Evolutionary conservation across 2,888 invertebrate genomes (phyloP).

Genomic region (Lydus trimaculatus): DNA sequence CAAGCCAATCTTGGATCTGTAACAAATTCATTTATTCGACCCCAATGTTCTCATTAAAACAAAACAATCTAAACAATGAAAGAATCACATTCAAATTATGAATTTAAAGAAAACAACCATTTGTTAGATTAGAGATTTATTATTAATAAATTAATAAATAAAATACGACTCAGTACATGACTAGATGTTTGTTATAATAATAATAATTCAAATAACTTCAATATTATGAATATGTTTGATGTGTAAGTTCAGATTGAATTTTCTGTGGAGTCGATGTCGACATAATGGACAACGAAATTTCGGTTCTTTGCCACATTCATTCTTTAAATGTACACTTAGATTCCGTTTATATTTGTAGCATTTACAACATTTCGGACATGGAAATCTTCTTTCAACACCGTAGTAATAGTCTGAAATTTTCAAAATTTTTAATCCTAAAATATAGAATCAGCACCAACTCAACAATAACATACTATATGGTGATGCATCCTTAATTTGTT

Average conservation of each 20-base stretch:
- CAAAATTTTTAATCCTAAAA: background rate
- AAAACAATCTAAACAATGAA: background rate
- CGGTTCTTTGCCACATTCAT: constrained; percentile 64
- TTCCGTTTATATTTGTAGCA: constrained; percentile 59
- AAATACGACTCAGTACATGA: background rate
- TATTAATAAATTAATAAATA: background rate
- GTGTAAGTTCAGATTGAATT: constrained; percentile 63
- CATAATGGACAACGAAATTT: constrained; percentile 69
- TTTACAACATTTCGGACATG: constrained; percentile 60
- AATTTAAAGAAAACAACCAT: background rate
- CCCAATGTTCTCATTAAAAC: background rate
- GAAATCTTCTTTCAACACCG: constrained; percentile 13
- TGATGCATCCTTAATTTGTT: constrained; percentile 2
- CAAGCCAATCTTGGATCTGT: constrained; percentile 12
- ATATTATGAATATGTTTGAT: constrained; percentile 60
- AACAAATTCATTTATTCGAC: constrained; percentile 12
- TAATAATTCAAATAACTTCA: constrained; percentile 11
- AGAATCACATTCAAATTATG: background rate
- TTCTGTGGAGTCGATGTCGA: constrained; percentile 66
- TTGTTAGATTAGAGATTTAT: background rate
- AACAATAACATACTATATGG: background rate
- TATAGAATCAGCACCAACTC: background rate
- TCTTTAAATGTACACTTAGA: constrained; percentile 61
- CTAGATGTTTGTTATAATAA: background rate
- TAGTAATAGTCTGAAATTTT: constrained; percentile 15